Evolutionary conservation across 1,140 invertebrate genomes (phyloP).

Genomic region (Drosophila kepulauana): DNA sequence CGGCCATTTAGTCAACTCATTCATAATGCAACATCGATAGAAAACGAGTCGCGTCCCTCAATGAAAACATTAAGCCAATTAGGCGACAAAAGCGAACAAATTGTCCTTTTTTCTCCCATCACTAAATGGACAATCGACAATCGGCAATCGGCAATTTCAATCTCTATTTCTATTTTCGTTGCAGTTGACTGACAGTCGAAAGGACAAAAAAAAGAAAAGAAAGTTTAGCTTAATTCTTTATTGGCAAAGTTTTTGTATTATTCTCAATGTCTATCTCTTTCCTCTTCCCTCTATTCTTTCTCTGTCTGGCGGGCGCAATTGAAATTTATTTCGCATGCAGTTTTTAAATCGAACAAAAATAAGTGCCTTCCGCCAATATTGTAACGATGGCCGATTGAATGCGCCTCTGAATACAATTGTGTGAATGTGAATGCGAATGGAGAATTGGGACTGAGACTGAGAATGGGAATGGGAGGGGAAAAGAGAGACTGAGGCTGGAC

Average conservation of each 20-base stretch:
- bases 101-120: conserved; percentile 33
- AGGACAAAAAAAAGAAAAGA: conserved; percentile 5
- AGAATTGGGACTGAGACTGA: neutral
- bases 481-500: neutral
- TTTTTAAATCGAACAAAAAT: conserved; percentile 78
- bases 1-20: conserved; percentile 10
- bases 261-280: neutral
- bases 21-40: conserved; percentile 9
- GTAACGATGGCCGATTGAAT: conserved; percentile 26
- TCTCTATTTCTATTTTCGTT: conserved; percentile 23
- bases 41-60: neutral
- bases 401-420: neutral
- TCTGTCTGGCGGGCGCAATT: conserved; percentile 34
- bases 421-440: neutral
- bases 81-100: conserved; percentile 63
- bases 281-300: neutral
- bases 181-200: conserved; percentile 3
- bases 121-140: neutral
- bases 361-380: conserved; percentile 68
- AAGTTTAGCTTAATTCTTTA: conserved; percentile 63
- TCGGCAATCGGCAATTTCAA: conserved; percentile 15
- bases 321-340: conserved; percentile 77
- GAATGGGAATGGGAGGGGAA: neutral
- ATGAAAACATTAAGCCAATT: conserved; percentile 70
- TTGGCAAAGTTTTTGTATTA: conserved; percentile 61